Base-by-base conservation (phyloP, 2,113 vertebrate genomes). In the Pseudorectes ferrugineus region DNA sequence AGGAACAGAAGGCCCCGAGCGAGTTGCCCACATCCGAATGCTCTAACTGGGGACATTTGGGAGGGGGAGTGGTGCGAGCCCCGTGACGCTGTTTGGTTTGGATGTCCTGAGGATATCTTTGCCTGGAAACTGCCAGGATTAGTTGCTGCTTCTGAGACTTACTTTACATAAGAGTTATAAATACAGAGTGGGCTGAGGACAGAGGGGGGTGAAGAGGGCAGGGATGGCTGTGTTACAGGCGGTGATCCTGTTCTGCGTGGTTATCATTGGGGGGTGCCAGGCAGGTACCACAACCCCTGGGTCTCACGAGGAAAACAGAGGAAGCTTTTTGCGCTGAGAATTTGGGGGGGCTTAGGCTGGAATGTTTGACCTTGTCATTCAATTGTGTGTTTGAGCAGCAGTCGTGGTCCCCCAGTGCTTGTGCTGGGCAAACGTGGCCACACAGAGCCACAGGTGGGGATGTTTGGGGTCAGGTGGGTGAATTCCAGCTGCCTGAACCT, bases 201-300 rank as follows among this genome's bases (percentile, higher is more conserved):
- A 9, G 17, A 0, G 46, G 23, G 29, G 31, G 74, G n/a, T 46
- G 91, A 36, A 6, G 82, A n/a, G 61, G 68, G 28, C 21, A 9
- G n/a, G 0, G 26, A 1, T 12, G 49, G 70, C 43, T 9, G 4
- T 1, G 14, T 3, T 6, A 9, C 29, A 7, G 4, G 33, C 3
- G 35, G 13, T 16, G 59, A 22, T 52, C 22, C 59, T 38, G 54
- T 38, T 58, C 52, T 16, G 45, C 26, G 24, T 9, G 10, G 10
- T 11, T 22, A 0, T 21, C 19, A 2, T 12, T 23, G 22, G 4
- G 1, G 2, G 15, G 10, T 18, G 5, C 67, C 33, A 8, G 49
- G 48, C 48, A 23, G 82, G 24, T 28, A 3, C 76, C 55, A 20
- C 43, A 18, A 1, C 19, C 45, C 12, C 17, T 1, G 36, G 20